Evolutionary conservation across 2,113 vertebrate species (phyloP).

Genomic region (Rhabdornis inornatus): DNA sequence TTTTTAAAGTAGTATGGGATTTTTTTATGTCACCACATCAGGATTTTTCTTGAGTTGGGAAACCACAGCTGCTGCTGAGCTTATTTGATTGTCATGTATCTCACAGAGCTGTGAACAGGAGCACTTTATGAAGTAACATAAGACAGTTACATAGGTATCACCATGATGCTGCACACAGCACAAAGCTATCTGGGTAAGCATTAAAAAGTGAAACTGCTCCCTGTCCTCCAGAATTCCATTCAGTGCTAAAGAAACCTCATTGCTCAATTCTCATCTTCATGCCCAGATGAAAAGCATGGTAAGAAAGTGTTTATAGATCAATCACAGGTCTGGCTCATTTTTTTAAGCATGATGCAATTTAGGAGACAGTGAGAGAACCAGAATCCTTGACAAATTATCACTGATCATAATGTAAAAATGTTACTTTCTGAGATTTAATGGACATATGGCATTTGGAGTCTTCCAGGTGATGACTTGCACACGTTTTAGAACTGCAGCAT

Average conservation of each 20-base stretch:
- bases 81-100: not conserved
- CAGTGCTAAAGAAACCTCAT: not conserved
- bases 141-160: not conserved
- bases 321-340: not conserved
- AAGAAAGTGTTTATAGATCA: not conserved
- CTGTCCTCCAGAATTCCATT: not conserved
- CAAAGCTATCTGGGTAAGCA: not conserved
- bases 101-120: not conserved
- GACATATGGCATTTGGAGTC: not conserved
- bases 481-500: not conserved
- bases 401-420: not conserved
- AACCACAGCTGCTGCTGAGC: not conserved
- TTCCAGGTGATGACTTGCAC: not conserved
- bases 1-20: not conserved
- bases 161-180: not conserved
- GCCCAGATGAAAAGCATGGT: not conserved
- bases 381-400: not conserved
- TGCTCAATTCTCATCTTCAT: not conserved
- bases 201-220: not conserved
- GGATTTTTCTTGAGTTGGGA: not conserved
- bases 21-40: not conserved
- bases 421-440: not conserved
- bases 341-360: not conserved
- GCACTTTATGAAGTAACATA: not conserved
- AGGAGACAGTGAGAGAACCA: not conserved